Base-by-base conservation (phyloP, 2,888 invertebrate genomes). In the Druceiella hillmani region DNA sequence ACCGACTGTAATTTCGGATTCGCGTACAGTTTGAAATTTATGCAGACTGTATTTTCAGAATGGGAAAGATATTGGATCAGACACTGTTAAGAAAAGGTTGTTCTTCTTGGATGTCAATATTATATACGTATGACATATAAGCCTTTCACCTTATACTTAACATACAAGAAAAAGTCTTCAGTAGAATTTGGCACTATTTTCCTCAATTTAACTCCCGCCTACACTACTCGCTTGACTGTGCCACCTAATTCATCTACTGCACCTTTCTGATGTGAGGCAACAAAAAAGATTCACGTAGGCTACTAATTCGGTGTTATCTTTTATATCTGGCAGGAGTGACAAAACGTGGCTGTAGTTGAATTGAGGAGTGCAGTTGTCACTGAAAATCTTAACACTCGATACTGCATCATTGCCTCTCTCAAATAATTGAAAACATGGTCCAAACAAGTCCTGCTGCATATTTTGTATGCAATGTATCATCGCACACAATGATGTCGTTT, bases 351-450 rank as follows among this genome's bases (percentile, higher is more conserved):
- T 24, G 17, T 34, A 31, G 35, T 40, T 31, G 14, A 40, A 35
- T 12, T 40, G 39, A 2, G 35, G 35, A 16, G 39, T 35, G 17
- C 39, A 36, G 16, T 36, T 36, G 24, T 40, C 40, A 11, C 36
- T 36, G 25, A 40, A 40, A 9, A 40, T 36, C 17, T 27, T 36
- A 2, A 40, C 20, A 12, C 28, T 29, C 24, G 15, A 16, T 11
- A 38, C 26, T 4, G 31, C 7, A 22, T 33, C 29, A 2, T 33
- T 38, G 33, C 20, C 10, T 38, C 27, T 17, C 33, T 32, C 13
- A 38, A 15, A 17, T 38, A 38, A 25, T 33, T 24, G 17, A 38
- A 33, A 16, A 38, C 27, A 6, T 6, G n/a, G 27, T 27, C 12
- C 12, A 4, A 10, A 10, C 27, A 27, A 27, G 5, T 27, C 27